Conservation (phyloP, 2,797 vertebrate species). For the Alcedo quadribrachys region DNA sequence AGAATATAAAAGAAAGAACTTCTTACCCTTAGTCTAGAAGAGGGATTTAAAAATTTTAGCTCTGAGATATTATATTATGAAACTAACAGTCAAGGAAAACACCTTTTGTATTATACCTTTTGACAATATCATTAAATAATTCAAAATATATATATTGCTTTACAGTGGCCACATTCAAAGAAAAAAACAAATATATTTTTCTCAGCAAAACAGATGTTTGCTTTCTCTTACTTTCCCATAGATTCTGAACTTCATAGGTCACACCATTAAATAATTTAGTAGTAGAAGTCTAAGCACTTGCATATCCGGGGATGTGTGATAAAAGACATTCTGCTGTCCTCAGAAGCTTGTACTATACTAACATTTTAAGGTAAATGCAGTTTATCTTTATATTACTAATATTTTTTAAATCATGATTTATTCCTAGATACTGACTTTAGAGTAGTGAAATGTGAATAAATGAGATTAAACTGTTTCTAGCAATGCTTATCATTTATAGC, state of each 20-base stretch:
- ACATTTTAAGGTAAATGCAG: neutral
- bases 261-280: neutral
- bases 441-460: conserved; percentile 1
- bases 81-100: neutral
- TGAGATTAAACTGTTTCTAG: neutral
- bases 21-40: neutral
- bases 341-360: neutral
- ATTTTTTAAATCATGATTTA: neutral
- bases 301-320: neutral
- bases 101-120: neutral
- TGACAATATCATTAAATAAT: neutral
- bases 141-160: neutral
- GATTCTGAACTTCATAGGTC: neutral
- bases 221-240: neutral
- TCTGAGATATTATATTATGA: neutral
- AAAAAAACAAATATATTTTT: neutral
- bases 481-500: neutral
- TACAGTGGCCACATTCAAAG: neutral
- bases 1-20: neutral
- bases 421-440: neutral
- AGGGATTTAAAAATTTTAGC: neutral
- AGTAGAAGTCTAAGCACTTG: neutral
- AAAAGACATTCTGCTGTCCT: neutral
- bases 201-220: neutral
- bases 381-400: neutral